A percentile compares a stretch with the other conserved stretches of the same genome.
These are phyloP conservation scores for Eupithecia inturbata DNA, from an alignment of 2,888 invertebrate genomes.

Conservation along the genomic window DNA sequence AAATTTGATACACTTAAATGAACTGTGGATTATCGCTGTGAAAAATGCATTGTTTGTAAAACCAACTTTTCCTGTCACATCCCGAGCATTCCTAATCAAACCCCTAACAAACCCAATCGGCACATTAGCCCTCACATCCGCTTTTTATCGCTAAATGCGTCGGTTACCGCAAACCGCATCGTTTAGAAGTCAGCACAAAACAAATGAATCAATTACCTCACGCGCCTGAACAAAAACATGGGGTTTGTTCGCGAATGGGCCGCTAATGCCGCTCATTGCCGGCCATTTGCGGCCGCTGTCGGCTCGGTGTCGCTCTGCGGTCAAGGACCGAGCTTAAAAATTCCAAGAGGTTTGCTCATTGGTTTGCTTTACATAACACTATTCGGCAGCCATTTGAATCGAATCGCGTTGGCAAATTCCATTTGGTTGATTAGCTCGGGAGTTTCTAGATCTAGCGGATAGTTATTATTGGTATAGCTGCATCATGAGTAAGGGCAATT, in stretches of 20 bases:
- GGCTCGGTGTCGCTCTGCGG: conserved; percentile 22
- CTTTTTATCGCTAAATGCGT: conserved; percentile 22
- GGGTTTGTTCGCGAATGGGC: conserved; percentile 42
- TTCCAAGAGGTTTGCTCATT: not conserved
- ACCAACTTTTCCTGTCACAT: not conserved
- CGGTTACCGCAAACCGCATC: conserved; percentile 32
- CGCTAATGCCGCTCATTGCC: conserved; percentile 45
- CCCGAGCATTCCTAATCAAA: not conserved
- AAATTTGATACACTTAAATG: not conserved
- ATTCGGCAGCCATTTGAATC: not conserved
- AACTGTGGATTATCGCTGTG: not conserved
- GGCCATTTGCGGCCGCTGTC: conserved; percentile 36
- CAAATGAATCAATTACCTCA: conserved; percentile 46
- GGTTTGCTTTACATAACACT: conserved; percentile 1
- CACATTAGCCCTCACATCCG: conserved; percentile 13
- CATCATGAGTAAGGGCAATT: not conserved
- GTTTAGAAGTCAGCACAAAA: conserved; percentile 37
- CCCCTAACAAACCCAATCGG: conserved; percentile 8
- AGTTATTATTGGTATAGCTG: not conserved
- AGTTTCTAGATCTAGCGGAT: not conserved
- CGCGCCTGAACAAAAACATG: conserved; percentile 41
- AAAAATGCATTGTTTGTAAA: not conserved
- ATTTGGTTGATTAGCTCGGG: not conserved
- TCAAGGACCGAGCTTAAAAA: conserved; percentile 9
- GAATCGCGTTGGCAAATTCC: not conserved